Conservation (phyloP, 2,113 vertebrate genomes). For the Vulpes vulpes region DNA sequence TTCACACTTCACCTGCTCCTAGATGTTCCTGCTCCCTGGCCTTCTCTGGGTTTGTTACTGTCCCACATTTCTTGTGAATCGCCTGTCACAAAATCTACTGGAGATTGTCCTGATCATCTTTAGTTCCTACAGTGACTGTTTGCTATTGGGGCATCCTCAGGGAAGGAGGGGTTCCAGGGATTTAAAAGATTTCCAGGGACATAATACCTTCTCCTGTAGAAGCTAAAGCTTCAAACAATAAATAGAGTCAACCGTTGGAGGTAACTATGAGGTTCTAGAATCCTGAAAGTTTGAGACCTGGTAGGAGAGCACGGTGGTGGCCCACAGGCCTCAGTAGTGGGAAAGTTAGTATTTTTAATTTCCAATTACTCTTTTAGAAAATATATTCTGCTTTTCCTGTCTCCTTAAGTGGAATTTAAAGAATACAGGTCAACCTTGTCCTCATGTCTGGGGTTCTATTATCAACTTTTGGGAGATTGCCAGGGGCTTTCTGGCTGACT, state of each 20-base stretch:
- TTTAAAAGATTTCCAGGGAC: neutral
- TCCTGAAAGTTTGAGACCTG: neutral
- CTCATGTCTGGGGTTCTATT: neutral
- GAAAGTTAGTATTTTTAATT: neutral
- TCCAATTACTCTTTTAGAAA: neutral
- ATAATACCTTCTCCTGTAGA: neutral
- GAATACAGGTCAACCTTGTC: neutral
- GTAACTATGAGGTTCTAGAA: neutral
- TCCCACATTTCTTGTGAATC: neutral
- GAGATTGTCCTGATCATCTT: neutral
- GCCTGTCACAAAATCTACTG: neutral
- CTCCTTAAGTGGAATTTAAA: neutral
- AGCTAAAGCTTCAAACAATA: neutral
- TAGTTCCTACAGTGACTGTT: neutral
- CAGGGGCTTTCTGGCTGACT: neutral
- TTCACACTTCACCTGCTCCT: neutral
- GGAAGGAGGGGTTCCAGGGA: neutral
- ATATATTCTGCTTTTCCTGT: neutral
- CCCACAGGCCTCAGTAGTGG: neutral
- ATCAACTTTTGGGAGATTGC: neutral
- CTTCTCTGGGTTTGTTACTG: neutral
- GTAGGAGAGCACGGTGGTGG: neutral
- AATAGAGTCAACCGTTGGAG: neutral
- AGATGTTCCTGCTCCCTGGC: neutral
- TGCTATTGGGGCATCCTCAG: neutral